Base-by-base conservation (phyloP, 2,797 vertebrate species). In the Odontamblyopus rebecca region DNA sequence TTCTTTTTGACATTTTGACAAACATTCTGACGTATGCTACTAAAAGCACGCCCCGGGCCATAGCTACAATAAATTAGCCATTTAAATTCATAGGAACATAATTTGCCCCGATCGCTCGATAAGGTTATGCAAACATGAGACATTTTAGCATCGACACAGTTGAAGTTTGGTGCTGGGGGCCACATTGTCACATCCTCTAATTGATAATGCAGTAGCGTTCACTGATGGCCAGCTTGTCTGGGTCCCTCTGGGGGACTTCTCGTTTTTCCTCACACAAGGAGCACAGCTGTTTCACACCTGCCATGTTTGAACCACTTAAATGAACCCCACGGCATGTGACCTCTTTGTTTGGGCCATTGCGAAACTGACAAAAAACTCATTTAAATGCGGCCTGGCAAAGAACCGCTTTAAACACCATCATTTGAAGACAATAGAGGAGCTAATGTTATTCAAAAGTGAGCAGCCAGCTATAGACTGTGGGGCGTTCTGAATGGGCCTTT, bases 251-350 rank as follows among this genome's bases (percentile, higher is more conserved):
- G 72, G 75, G 75, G 70, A 73, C 68, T 70, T 51, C 70, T 67
- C 76, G 69, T 77, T 79, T 23, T 68, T 74, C 57, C 66, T 11
- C 78, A 64, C 30, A 61, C 32, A 4, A 60, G 60, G 35, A 60
- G 26, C 68, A 6, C 19, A 64, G 69, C 72, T 66, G 79, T 85
- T 85, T 87, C 82, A 81, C 81, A 86, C 84, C 76, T 84, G 84
- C 73, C 64, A 72, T 76, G 79, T 87, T 70, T 68, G 61, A 81
- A 78, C 18, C 3, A 32, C 68, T 76, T 75, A 76, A 75, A 84
- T 80, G 56, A 84, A 80, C 76, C 72, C 71, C 19, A 4, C 68
- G 32, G 75, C 61, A 18, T 77, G 66, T 73, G 69, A 75, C 71
- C 74, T 53, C 29, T 69, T 83, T 69, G 70, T 82, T 74, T 74